Base-by-base conservation (phyloP, 2,113 vertebrate species). In the Muscicapa adusta region DNA sequence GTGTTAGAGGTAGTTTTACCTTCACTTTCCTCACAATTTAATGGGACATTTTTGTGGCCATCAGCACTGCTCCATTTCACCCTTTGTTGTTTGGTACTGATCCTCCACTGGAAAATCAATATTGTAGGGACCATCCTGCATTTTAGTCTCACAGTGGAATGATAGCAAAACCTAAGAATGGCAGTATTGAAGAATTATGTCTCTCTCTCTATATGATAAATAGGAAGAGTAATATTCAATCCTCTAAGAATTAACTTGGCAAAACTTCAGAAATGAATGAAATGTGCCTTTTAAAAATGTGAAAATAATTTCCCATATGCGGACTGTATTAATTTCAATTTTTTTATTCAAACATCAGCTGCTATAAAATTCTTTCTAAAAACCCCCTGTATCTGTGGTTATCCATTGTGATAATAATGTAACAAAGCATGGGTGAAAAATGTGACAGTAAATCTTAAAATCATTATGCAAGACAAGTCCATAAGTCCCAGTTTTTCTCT, bases 361-460 rank as follows among this genome's bases (percentile, higher is more conserved):
- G 6, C 4, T 54, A 33, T 40, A 77, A 80, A 65, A 5, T 42
- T 67, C 0, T 67, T 71, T 38, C 25, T 54, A 11, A 47, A 72
- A 73, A 40, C 0, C 0, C 1, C 3, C 8, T 45, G 5, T 8
- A 73, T 11, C 10, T 50, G 10, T 23, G 5, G 20, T 56, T 82
- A 57, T 73, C 6, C 5, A 5, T 34, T 85, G 33, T 73, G 50
- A 70, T 45, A 23, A 26, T 43, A 61, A 38, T 2, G 3, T 65
- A 50, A 20, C 7, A 91, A 88, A 83, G 22, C 12, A 4, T 33
- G 33, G 47, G 20, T 88, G 47, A 80, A 82, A 89, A 83, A 79
- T 40, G 10, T 7, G 5, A 8, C 28, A 82, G 16, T 43, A 88
- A 65, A 72, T 89, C 33, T 66, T 89, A 94, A 81, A 77, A 81